These are phyloP conservation scores for Aphidius gifuensis DNA, from an alignment of 1,140 invertebrate species.

Conservation along the genomic window DNA sequence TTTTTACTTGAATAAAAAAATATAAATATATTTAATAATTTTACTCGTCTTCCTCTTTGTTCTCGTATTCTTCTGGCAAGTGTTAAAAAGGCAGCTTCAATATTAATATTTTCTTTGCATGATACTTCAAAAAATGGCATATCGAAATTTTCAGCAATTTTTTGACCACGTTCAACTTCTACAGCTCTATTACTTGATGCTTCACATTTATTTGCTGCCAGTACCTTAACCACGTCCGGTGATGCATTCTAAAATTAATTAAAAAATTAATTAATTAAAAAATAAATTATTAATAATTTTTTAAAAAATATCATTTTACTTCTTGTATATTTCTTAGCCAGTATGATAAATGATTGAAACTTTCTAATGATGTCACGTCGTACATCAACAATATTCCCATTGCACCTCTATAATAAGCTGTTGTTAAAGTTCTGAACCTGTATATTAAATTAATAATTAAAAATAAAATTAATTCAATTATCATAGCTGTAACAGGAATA, in stretches of 20 bases:
- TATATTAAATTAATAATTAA: too few relatives aligned
- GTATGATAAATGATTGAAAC: slow-evolving; percentile 82
- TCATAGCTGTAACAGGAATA: too few relatives aligned
- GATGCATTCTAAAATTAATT: slow-evolving; percentile 70
- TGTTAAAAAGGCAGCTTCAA: slow-evolving; percentile 81
- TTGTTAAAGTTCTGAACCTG: slow-evolving; percentile 74
- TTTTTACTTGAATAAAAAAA: neutral
- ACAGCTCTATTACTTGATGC: slow-evolving; percentile 69
- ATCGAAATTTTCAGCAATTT: slow-evolving; percentile 87
- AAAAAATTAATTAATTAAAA: slow-evolving; percentile 10
- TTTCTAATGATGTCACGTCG: slow-evolving; percentile 81
- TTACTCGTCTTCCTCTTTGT: slow-evolving; percentile 71
- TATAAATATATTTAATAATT: neutral
- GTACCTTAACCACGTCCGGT: slow-evolving; percentile 78
- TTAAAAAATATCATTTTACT: slow-evolving; percentile 52
- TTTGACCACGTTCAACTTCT: slow-evolving; percentile 73
- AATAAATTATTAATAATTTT: slow-evolving; percentile 7
- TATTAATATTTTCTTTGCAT: slow-evolving; percentile 86
- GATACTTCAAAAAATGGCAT: slow-evolving; percentile 92
- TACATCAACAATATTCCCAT: slow-evolving; percentile 87
- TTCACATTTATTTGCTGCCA: slow-evolving; percentile 84
- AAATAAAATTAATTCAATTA: too few relatives aligned
- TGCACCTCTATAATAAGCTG: slow-evolving; percentile 81
- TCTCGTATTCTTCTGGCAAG: slow-evolving; percentile 78
- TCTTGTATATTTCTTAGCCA: slow-evolving; percentile 86